Percentiles rank a stretch among this genome's conserved stretches.
phyloP scores from a whole-genome alignment of 2,113 vertebrate species.

The Sakesphorus luctuosus region DNA sequence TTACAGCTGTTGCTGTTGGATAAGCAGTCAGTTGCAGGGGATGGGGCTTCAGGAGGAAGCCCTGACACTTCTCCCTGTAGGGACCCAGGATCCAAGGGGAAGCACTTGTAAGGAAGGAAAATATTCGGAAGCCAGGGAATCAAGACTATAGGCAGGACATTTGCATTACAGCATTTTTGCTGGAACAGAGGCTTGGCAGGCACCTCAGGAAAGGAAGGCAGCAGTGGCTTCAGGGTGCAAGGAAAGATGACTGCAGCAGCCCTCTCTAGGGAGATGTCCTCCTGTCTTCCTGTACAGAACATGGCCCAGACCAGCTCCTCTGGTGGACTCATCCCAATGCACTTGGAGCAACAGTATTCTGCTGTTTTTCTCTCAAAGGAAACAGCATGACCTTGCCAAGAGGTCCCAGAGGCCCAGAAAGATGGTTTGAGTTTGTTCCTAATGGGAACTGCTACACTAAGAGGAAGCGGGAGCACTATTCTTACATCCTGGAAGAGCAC shows the following conservation, averaged over 20 bases:
- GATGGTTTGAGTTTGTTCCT: not conserved
- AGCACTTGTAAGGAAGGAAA: not conserved
- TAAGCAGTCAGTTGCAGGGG: not conserved
- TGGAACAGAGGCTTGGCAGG: not conserved
- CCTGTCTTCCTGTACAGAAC: rapidly evolving
- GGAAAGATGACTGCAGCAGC: not conserved
- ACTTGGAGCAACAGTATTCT: rapidly evolving
- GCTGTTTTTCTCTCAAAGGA: not conserved
- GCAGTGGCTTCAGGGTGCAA: rapidly evolving
- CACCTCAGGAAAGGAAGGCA: not conserved
- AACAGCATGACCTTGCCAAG: not conserved
- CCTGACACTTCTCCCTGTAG: not conserved
- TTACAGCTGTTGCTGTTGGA: not conserved
- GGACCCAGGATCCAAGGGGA: rapidly evolving
- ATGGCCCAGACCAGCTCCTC: not conserved
- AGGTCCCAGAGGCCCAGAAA: not conserved
- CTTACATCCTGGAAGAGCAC: not conserved
- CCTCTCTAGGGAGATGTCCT: not conserved
- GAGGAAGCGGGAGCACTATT: not conserved
- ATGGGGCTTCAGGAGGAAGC: not conserved
- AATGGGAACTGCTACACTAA: not conserved
- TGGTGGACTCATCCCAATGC: not conserved
- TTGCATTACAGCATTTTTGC: not conserved
- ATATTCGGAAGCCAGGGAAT: not conserved
- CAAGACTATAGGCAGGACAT: not conserved